Base-by-base conservation (phyloP, 2,888 invertebrate species). In the Pristionchus japonicus region DNA sequence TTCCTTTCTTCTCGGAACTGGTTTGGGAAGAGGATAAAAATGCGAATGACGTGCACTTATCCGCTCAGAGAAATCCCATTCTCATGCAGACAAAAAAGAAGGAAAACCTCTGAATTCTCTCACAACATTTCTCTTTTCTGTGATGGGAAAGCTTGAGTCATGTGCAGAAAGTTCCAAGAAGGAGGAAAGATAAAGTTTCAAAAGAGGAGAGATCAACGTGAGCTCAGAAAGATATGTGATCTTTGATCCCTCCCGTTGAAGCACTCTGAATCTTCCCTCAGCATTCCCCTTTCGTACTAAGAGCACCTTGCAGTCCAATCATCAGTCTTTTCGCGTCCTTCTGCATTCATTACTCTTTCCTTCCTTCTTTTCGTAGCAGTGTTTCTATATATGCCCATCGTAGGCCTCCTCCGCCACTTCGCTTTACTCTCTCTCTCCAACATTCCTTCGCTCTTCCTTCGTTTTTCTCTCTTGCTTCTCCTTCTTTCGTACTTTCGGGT, bases 401-500 rank as follows among this genome's bases (percentile, higher is more conserved):
- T 77, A 77, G 47, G 40, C 77, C 43, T n/a, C 40, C n/a, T n/a
- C 74, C 9, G 15, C 27, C 74, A 47, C 77, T 77, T 77, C 40
- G 43, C 77, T 37, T 47, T 47, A n/a, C 77, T n/a, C 23, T 77
- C 77, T 77, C 77, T 43, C 43, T 37, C 70, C 20, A n/a, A n/a
- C n/a, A 13, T 20, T 34, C 70, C 70, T 70, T 77, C 77, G 37
- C 43, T 77, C 43, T 77, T 77, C 43, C 77, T 77, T 77, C 77
- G 40, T 27, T 47, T 47, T 77, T 47, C 43, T 77, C 77, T 77
- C 77, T 70, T 47, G n/a, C n/a, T n/a, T 77, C 40, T 27, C 43
- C 77, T 77, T 77, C 77, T 77, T 77, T 77, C 77, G 77, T 77
- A 77, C 77, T 77, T 77, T 77, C 43, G 77, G 27, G 77, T 77